Conservation (phyloP, 1,140 invertebrate genomes). For the Procambarus virginalis region DNA sequence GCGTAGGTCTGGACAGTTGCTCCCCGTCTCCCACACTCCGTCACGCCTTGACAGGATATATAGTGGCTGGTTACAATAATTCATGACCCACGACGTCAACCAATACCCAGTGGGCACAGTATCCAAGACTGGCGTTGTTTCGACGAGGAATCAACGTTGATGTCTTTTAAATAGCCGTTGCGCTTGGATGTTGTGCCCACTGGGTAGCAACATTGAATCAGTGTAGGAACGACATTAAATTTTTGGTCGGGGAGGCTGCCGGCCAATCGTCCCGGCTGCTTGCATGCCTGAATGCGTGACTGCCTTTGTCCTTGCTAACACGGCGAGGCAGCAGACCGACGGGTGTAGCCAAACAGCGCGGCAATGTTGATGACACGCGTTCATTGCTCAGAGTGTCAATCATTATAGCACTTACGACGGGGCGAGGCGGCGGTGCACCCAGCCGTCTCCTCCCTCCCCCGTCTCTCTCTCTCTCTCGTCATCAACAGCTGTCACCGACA, state of each 20-base stretch:
- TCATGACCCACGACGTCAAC: background rate
- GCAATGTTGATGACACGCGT: background rate
- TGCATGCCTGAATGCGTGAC: background rate
- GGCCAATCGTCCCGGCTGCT: background rate
- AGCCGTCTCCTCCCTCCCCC: background rate
- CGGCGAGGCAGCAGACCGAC: too few relatives aligned
- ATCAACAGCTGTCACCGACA: background rate
- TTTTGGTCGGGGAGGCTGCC: background rate
- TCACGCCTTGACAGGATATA: background rate
- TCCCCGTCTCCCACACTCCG: background rate
- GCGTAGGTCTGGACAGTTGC: background rate
- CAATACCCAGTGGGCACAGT: too few relatives aligned
- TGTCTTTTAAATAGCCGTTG: too few relatives aligned
- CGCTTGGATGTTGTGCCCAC: too few relatives aligned
- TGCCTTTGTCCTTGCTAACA: background rate
- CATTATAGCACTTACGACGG: background rate
- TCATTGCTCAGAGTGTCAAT: background rate
- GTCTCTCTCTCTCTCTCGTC: background rate
- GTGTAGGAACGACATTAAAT: too few relatives aligned
- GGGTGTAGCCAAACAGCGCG: background rate
- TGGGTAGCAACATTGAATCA: too few relatives aligned
- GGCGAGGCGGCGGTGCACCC: background rate
- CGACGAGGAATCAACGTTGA: too few relatives aligned
- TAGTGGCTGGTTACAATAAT: background rate
- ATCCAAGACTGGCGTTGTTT: too few relatives aligned